Conservation (phyloP, 2,113 vertebrate species). For the Thermophis baileyi region DNA sequence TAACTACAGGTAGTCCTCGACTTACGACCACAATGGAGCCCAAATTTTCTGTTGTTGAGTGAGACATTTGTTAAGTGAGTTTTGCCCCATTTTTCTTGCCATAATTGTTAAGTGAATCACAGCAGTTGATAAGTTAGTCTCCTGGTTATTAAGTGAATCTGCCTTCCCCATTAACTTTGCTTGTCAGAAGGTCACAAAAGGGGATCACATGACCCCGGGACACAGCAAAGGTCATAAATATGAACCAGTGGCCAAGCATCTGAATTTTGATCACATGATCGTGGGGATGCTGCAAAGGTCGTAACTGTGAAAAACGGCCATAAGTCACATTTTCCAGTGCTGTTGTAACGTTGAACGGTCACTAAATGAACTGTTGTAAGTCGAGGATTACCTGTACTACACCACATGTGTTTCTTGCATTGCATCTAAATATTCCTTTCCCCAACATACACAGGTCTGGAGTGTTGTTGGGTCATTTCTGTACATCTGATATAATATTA, state of each 20-base stretch:
- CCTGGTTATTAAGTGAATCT: background rate
- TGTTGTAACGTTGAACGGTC: background rate
- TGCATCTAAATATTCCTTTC: background rate
- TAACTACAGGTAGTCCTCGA: background rate
- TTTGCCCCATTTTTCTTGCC: background rate
- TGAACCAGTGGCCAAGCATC: background rate
- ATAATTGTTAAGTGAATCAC: background rate
- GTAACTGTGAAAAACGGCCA: background rate
- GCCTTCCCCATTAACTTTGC: background rate
- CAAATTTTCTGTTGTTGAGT: background rate
- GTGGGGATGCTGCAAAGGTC: background rate
- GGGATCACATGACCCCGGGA: no score
- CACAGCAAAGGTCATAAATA: background rate
- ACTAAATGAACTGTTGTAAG: background rate
- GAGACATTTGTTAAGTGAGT: background rate
- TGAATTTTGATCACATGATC: background rate
- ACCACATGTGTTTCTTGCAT: background rate
- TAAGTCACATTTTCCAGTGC: background rate
- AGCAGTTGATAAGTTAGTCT: background rate
- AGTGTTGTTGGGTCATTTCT: background rate
- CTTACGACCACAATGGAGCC: background rate
- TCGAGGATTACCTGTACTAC: background rate
- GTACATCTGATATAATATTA: background rate
- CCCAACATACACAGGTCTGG: background rate
- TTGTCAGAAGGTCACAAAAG: background rate